These are phyloP conservation scores for Steromphala cineraria DNA, from an alignment of 2,888 invertebrate genomes.

Conservation along the genomic window DNA sequence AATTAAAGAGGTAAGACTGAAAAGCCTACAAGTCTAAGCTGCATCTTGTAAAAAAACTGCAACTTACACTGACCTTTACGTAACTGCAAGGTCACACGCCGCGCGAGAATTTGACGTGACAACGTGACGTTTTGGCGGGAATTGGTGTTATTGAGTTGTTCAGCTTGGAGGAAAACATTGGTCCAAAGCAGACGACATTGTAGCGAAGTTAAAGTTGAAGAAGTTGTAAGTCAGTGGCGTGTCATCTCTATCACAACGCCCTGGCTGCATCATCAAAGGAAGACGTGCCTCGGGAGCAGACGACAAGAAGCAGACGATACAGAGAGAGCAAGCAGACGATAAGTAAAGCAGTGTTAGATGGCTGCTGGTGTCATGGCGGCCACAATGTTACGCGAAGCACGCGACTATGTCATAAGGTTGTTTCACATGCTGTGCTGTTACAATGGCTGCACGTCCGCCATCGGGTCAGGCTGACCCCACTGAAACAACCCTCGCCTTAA, in stretches of 20 bases:
- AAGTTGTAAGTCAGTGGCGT: background rate
- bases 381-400: too few species aligned
- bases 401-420: too few species aligned
- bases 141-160: background rate
- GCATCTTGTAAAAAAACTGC: background rate
- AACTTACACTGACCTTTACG: background rate
- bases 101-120: background rate
- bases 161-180: background rate
- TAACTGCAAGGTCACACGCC: background rate
- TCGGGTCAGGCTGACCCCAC: too few species aligned
- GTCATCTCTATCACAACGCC: background rate
- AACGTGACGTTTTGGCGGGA: conserved; percentile 2
- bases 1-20: too few species aligned
- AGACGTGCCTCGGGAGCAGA: background rate
- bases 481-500: too few species aligned
- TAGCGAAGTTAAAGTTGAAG: background rate
- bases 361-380: too few species aligned
- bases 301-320: too few species aligned
- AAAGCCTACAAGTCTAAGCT: background rate
- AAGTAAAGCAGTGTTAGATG: too few species aligned
- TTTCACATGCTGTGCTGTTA: too few species aligned
- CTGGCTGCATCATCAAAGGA: background rate
- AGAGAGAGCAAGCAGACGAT: too few species aligned
- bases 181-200: background rate
- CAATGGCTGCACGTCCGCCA: too few species aligned